Percentiles rank a stretch among this genome's conserved stretches.
Conservation (phyloP, 2,888 invertebrate species). For the Spilarctia lutea region DNA sequence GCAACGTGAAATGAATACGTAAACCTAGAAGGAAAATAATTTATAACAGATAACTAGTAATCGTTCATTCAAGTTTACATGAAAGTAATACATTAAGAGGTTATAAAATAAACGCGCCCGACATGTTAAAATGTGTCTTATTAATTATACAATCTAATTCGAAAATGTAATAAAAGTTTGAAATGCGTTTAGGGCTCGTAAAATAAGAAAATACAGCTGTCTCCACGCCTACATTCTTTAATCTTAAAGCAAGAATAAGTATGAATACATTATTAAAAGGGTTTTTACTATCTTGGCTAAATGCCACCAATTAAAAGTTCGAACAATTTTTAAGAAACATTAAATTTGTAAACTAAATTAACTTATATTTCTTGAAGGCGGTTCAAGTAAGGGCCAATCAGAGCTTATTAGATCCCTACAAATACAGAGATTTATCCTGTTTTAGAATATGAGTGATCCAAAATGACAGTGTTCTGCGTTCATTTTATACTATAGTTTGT, state of each 20-base stretch:
- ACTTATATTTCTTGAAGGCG: neutral
- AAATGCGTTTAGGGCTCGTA: slow-evolving; percentile 27
- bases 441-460: neutral
- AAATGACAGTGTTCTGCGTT: neutral
- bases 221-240: slow-evolving; percentile 24
- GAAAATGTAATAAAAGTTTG: slow-evolving; percentile 30
- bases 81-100: slow-evolving; percentile 5
- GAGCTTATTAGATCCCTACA: too few species aligned
- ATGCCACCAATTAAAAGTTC: slow-evolving; percentile 39
- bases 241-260: slow-evolving; percentile 24
- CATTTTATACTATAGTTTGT: neutral
- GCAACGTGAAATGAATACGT: slow-evolving; percentile 25
- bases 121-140: slow-evolving; percentile 14
- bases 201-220: slow-evolving; percentile 35
- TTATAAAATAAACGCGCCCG: neutral
- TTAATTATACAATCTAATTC: slow-evolving; percentile 21
- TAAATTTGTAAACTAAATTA: neutral
- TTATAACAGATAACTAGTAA: neutral
- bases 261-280: slow-evolving; percentile 14
- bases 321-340: neutral
- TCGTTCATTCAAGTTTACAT: neutral
- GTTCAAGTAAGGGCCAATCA: too few species aligned
- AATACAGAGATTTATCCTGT: neutral
- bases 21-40: slow-evolving; percentile 24
- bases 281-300: slow-evolving; percentile 33